Base-by-base conservation (phyloP, 2,888 invertebrate genomes). In the Drosophila fungiperda region DNA sequence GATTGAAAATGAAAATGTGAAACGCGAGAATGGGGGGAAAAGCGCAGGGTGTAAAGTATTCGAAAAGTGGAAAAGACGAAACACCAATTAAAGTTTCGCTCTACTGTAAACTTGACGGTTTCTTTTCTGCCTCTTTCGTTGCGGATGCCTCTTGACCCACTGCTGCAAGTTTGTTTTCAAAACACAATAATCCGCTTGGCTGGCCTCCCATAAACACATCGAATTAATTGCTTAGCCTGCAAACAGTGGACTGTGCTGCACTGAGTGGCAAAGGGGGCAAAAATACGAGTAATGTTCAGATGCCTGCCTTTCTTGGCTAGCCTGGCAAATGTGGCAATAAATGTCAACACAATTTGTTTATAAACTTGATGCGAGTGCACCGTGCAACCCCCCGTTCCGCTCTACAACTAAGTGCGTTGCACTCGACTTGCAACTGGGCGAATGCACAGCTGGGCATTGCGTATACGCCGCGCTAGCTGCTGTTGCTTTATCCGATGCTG, bases 161-260 rank as follows among this genome's bases (percentile, higher is more conserved):
- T 67, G 55, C 59, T 59, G 40, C 50, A 54, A 73, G 65, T 77
- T 73, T 68, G 57, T 66, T 65, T 73, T 58, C 55, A 65, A 70
- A 78, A 65, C 63, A 82, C 60, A 78, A 78, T 78, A 81, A 73
- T 73, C 60, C 68, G 64, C 63, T 60, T 62, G 53, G 58, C 58
- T 68, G 67, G 61, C 64, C 68, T 49, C 66, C 78, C 71, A 73
- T 83, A 80, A 83, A 80, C 83, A 83, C 68, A 61, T 69, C 54
- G 57, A 67, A 69, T 71, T 80, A 80, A 80, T 76, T 80, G 70
- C 81, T 69, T 48, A 33, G 53, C 52, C 58, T 49, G 29, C 52
- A 45, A 52, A 40, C 63, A 38, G 68, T 53, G 29, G 20, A 15
- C n/a, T 26, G 36, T 38, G n/a, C 20, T 38, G n/a, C 20, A 45